A percentile compares a stretch with the other conserved stretches of the same genome.
Conservation (phyloP, 2,797 vertebrate genomes). For the Valencia hispanica region DNA sequence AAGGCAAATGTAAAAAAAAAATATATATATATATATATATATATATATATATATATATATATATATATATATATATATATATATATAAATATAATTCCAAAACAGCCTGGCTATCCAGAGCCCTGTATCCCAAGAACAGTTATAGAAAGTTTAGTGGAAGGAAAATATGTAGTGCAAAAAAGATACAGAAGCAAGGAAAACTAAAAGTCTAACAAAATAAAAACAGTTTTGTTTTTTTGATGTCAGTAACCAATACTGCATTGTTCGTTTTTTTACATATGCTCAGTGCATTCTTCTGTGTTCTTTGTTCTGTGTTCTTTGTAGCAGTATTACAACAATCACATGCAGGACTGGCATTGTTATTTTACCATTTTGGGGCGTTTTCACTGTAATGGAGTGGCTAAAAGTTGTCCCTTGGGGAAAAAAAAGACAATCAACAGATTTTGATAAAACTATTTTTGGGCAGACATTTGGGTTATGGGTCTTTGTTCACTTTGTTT, state of each 20-base stretch:
- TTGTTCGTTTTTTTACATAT: too few relatives aligned
- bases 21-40: too few relatives aligned
- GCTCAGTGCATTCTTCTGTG: too few relatives aligned
- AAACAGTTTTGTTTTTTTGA: too few relatives aligned
- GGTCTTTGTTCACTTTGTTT: neutral
- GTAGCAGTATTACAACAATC: neutral
- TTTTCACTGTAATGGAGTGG: neutral
- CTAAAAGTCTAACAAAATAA: too few relatives aligned
- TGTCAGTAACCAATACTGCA: too few relatives aligned
- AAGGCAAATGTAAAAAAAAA: too few relatives aligned
- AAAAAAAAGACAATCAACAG: neutral
- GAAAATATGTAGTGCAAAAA: neutral
- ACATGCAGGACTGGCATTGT: too few relatives aligned
- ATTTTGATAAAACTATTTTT: neutral
- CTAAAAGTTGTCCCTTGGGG: neutral
- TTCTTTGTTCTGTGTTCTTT: neutral
- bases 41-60: too few relatives aligned
- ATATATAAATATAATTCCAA: neutral
- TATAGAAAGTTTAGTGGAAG: neutral
- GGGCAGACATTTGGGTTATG: neutral
- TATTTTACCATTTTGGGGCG: too few relatives aligned
- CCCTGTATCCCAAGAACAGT: neutral
- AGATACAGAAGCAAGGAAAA: neutral
- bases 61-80: too few relatives aligned
- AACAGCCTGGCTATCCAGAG: too few relatives aligned